Conservation (phyloP, 2,888 invertebrate genomes). For the Megastigmus dorsalis region DNA sequence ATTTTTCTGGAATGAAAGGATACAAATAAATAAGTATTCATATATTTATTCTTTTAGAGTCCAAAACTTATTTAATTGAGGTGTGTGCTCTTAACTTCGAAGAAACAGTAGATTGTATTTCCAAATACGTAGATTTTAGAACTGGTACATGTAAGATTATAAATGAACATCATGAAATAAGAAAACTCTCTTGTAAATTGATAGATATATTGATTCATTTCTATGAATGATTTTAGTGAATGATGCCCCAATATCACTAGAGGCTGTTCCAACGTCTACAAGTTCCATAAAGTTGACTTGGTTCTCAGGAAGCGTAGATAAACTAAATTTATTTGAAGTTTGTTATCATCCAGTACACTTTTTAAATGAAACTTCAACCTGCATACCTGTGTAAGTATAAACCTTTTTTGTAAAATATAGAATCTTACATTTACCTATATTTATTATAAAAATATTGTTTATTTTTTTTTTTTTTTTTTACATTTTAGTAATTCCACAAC, state of each 20-base stretch:
- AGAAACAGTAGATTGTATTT: slow-evolving; percentile 65
- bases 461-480: too few species aligned
- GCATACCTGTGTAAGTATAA: slow-evolving; percentile 69
- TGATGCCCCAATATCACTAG: slow-evolving; percentile 73
- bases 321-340: slow-evolving; percentile 75
- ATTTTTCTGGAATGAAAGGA: not conserved
- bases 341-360: slow-evolving; percentile 75
- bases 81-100: slow-evolving; percentile 67
- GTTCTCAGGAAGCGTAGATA: slow-evolving; percentile 68
- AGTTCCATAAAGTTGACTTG: slow-evolving; percentile 77
- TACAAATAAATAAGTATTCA: not conserved
- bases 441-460: too few species aligned
- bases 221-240: slow-evolving; percentile 50
- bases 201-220: slow-evolving; percentile 8
- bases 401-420: not conserved
- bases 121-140: slow-evolving; percentile 64
- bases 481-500: slow-evolving; percentile 76
- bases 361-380: slow-evolving; percentile 68
- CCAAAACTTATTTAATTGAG: slow-evolving; percentile 65
- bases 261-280: slow-evolving; percentile 76
- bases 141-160: slow-evolving; percentile 60
- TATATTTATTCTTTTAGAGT: slow-evolving; percentile 57
- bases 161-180: not conserved
- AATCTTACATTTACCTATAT: too few species aligned
- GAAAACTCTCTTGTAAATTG: not conserved